Evolutionary conservation across 2,888 invertebrate species (phyloP), one percentile per base, ranked within the genome.

Genomic region (Anoplius nigerrimus): DNA sequence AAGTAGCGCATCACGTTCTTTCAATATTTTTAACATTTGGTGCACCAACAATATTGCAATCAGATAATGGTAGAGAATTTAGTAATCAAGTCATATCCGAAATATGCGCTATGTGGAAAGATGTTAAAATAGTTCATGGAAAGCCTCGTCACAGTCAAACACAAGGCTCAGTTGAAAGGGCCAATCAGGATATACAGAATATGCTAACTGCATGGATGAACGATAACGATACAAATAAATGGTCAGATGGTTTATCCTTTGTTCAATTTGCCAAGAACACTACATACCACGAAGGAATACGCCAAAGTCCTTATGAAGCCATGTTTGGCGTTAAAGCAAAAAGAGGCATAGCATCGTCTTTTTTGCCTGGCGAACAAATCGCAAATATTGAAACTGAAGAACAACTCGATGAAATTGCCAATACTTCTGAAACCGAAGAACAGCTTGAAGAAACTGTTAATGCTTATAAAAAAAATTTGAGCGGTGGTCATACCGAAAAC

Each of bases 191-290:
- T 70, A 62, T 71, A 57, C 61, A 80, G 71, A 78, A 80, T 62
- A 83, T 76, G 69, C 45, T 78, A 56, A 69, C 69, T 58, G 68
- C 85, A 1, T 89, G 89, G 88, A 69, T 89, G 82, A 66, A 75
- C 51, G 77, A 79, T 34, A 85, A 87, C 48, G 74, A 82, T 15
- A 81, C 78, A 2, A 80, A 54, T 34, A 84, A 86, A 63, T 89
- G 88, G 89, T 83, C 83, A 6, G 82, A 88, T 79, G 89, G 88
- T 8, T 65, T 78, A 34, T 59, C 74, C 34, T 89, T 88, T 75
- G 75, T 89, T 18, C 88, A 89, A 70, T 78, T 87, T 59, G 86
- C 84, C 84, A 43, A 24, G 24, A 24, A 24, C 24, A 24, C 24
- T 24, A 24, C 24, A 24, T 74, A 78, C 73, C 87, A 89, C 72